Evolutionary conservation across 2,113 vertebrate species (phyloP).

Genomic region (Bungarus multicinctus): DNA sequence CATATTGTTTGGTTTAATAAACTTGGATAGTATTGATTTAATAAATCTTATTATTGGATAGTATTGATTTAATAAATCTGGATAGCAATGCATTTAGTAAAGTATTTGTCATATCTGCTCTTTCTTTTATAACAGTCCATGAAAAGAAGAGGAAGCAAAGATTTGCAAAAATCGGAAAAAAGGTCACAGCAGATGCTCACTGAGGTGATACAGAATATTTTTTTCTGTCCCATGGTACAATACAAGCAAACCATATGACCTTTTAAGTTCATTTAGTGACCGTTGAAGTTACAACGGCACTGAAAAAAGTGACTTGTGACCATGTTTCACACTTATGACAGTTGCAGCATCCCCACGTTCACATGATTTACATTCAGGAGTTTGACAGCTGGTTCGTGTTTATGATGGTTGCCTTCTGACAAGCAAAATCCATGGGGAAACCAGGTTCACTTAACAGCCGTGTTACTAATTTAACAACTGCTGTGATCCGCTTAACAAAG

Average conservation of each 20-base stretch:
- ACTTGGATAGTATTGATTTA: no score
- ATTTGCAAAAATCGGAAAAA: slow-evolving; percentile 88
- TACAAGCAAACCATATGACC: neutral
- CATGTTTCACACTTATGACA: neutral
- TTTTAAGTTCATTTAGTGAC: neutral
- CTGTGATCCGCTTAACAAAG: neutral
- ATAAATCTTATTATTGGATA: no score
- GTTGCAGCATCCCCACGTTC: neutral
- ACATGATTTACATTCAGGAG: neutral
- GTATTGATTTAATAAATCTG: no score
- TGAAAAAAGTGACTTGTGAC: neutral
- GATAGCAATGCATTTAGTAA: slow-evolving; percentile 19
- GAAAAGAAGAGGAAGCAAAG: slow-evolving; percentile 95
- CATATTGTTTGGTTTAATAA: slow-evolving; percentile 4
- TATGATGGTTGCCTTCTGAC: neutral
- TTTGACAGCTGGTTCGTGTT: neutral
- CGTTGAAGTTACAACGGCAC: neutral
- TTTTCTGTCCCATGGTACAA: neutral
- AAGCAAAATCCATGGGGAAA: neutral
- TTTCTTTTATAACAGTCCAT: slow-evolving; percentile 80
- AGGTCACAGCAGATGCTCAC: slow-evolving; percentile 84
- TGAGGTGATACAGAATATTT: slow-evolving; percentile 76
- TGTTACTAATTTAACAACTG: neutral
- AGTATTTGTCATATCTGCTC: slow-evolving; percentile 15
- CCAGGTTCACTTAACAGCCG: neutral